phyloP scores from a whole-genome alignment of 2,113 vertebrate genomes.

The Octodon degus region DNA sequence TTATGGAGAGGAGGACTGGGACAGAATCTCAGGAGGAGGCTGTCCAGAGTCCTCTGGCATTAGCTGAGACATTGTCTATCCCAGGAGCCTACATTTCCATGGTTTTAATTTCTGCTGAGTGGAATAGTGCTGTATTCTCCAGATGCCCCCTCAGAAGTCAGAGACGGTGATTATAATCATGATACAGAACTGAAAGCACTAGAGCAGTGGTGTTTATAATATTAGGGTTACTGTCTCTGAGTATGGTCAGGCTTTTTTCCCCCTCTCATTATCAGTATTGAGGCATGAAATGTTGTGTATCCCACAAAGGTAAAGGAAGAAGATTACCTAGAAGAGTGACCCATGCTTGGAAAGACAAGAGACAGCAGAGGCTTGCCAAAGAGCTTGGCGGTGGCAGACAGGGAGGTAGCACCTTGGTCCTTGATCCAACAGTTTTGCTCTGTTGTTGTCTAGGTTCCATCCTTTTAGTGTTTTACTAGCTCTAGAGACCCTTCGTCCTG shows the following conservation, averaged over 20 bases:
- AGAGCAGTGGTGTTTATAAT: neutral
- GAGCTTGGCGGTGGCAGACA: neutral
- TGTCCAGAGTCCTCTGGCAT: neutral
- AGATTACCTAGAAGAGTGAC: neutral
- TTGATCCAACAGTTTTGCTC: neutral
- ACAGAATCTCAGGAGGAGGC: neutral
- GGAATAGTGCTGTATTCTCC: neutral
- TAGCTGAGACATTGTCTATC: neutral
- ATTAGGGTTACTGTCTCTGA: neutral
- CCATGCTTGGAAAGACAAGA: neutral
- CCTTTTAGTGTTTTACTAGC: neutral
- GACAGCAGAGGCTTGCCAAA: neutral
- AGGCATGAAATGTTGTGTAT: neutral
- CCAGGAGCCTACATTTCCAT: neutral
- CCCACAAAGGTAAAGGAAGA: neutral
- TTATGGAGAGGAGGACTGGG: too few species aligned
- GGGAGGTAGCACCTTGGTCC: neutral
- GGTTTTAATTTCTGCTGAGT: neutral
- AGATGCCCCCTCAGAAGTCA: neutral
- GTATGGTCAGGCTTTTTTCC: too few species aligned
- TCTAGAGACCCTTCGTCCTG: rapidly evolving
- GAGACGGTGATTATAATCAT: neutral
- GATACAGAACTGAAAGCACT: neutral
- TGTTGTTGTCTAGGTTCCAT: rapidly evolving
- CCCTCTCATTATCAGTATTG: neutral